Conservation (phyloP, 1,140 invertebrate genomes). For the Oppia nitens region DNA sequence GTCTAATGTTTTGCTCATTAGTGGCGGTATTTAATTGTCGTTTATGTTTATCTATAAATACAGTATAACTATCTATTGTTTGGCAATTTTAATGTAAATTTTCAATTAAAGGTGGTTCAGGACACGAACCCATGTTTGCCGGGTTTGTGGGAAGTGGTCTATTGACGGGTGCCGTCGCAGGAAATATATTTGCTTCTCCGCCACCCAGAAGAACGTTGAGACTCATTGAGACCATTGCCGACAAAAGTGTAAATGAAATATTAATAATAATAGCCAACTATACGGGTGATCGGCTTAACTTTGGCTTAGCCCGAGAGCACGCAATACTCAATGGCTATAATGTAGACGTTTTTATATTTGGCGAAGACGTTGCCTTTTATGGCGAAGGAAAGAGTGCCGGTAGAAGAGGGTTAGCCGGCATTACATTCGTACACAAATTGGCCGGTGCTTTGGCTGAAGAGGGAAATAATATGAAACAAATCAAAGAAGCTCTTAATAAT, state of each 20-base stretch:
- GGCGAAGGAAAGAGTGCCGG: slow-evolving; percentile 33
- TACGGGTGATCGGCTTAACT: slow-evolving; percentile 69
- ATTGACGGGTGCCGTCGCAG: slow-evolving; percentile 52
- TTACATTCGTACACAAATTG: slow-evolving; percentile 53
- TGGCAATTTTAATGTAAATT: neutral
- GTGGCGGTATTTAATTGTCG: slow-evolving; percentile 38
- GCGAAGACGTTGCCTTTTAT: slow-evolving; percentile 49
- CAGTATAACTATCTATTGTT: neutral
- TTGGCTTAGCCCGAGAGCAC: slow-evolving; percentile 59
- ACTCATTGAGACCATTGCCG: slow-evolving; percentile 31
- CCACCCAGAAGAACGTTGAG: slow-evolving; percentile 45
- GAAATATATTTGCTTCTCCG: slow-evolving; percentile 60
- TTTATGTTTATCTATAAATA: neutral
- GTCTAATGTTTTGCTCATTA: slow-evolving; percentile 48
- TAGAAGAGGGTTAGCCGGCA: slow-evolving; percentile 54
- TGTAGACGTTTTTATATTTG: slow-evolving; percentile 47
- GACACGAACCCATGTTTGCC: slow-evolving; percentile 60
- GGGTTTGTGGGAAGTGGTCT: slow-evolving; percentile 59
- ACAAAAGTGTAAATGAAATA: slow-evolving; percentile 25
- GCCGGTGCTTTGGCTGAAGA: slow-evolving; percentile 50
- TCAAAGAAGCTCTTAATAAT: slow-evolving; percentile 25
- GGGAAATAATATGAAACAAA: slow-evolving; percentile 37
- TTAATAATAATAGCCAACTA: slow-evolving; percentile 64
- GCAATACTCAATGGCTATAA: slow-evolving; percentile 42
- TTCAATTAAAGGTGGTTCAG: slow-evolving; percentile 40